Percentiles rank a stretch among this genome's conserved stretches.
phyloP scores from a whole-genome alignment of 2,797 vertebrate species.

The Oceanodroma leucorhoa region DNA sequence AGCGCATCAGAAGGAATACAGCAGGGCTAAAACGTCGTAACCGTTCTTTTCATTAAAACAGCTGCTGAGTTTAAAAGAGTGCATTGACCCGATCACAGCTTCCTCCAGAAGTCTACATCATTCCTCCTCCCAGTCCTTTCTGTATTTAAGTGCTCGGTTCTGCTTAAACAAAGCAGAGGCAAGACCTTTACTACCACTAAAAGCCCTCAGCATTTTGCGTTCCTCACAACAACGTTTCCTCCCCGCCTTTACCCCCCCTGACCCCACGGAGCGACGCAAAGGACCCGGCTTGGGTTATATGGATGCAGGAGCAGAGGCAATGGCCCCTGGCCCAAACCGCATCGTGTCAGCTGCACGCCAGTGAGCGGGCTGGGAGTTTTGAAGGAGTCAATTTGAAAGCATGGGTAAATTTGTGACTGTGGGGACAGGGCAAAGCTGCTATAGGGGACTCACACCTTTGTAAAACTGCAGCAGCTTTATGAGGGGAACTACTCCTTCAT shows the following conservation, averaged over 20 bases:
- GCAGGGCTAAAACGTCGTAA: not conserved
- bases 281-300: accelerated
- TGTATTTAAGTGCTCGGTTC: not conserved
- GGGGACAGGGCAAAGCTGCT: not conserved
- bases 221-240: not conserved
- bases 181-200: not conserved
- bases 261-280: not conserved
- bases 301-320: not conserved
- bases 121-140: not conserved
- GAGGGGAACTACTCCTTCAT: not conserved
- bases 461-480: not conserved
- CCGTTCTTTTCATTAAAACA: not conserved
- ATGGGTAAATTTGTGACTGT: not conserved
- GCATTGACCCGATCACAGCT: not conserved
- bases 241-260: not conserved
- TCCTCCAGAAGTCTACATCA: not conserved
- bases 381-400: not conserved
- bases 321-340: not conserved
- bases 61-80: not conserved
- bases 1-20: not conserved
- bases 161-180: not conserved
- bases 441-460: not conserved
- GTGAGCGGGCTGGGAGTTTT: not conserved
- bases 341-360: accelerated
- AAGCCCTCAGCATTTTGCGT: not conserved